These are phyloP conservation scores for Rattus rattus DNA, from an alignment of 2,113 vertebrate genomes.

Conservation along the genomic window DNA sequence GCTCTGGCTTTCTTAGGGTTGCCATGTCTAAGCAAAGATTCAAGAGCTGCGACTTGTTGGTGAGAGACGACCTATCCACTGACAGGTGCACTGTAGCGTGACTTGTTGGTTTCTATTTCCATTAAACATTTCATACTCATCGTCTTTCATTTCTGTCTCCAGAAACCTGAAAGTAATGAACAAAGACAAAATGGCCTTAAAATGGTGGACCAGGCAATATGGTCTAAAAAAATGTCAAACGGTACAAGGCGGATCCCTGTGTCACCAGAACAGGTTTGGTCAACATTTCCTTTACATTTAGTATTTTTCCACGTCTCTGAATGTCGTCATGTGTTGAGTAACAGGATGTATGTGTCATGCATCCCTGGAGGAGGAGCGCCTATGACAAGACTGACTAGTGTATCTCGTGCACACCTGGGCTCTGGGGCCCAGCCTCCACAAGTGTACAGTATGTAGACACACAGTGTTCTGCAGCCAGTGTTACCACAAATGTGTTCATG, in stretches of 20 bases:
- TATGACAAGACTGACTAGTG: not conserved
- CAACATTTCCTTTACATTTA: not conserved
- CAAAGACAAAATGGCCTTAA: constrained; percentile 99
- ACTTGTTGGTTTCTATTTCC: constrained; percentile 26
- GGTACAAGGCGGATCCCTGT: constrained; percentile 96
- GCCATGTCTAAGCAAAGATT: not conserved
- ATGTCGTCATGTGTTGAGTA: too few species aligned
- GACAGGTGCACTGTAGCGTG: not conserved
- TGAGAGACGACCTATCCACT: not conserved
- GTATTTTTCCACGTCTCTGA: not conserved
- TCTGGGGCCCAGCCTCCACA: not conserved
- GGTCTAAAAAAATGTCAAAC: constrained; percentile 99
- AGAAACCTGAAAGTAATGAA: constrained; percentile 97
- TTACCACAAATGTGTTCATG: not conserved
- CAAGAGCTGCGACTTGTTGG: not conserved
- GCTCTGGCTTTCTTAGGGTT: constrained; percentile 3
- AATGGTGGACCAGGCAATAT: constrained; percentile 99
- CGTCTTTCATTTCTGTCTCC: constrained; percentile 48
- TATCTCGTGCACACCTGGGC: not conserved
- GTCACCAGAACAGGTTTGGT: constrained; percentile 94
- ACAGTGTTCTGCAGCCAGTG: not conserved
- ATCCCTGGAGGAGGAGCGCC: not conserved
- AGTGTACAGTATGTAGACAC: too few species aligned
- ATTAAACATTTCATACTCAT: constrained; percentile 42
- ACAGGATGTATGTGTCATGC: not conserved